A percentile compares a stretch with the other conserved stretches of the same genome.
These are phyloP conservation scores for Drosophila nikananu DNA, from an alignment of 1,140 invertebrate species.

Conservation along the genomic window DNA sequence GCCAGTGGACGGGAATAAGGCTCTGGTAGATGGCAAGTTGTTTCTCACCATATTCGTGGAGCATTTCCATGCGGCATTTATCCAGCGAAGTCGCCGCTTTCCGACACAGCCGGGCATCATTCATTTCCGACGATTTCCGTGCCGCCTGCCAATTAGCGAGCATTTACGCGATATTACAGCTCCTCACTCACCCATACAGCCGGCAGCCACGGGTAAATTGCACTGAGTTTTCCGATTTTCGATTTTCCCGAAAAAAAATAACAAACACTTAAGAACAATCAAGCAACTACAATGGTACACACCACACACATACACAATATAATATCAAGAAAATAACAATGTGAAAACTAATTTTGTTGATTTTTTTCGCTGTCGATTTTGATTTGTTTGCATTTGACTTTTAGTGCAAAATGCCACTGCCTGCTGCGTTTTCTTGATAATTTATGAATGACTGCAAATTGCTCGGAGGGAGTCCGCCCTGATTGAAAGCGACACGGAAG, in stretches of 20 bases:
- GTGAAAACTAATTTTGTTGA: constrained; percentile 73
- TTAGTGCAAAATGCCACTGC: constrained; percentile 51
- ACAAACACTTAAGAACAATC: constrained; percentile 47
- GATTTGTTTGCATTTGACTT: constrained; percentile 58
- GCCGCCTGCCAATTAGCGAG: constrained; percentile 70
- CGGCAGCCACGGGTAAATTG: constrained; percentile 37
- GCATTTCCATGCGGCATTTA: constrained; percentile 47
- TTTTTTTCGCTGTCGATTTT: constrained; percentile 41
- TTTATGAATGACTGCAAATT: constrained; percentile 80
- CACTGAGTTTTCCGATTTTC: constrained; percentile 40
- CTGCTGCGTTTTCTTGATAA: constrained; percentile 75
- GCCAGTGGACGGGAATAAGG: constrained; percentile 1
- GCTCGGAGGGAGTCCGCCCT: constrained; percentile 49
- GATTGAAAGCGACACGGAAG: constrained; percentile 80
- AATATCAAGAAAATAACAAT: constrained; percentile 47
- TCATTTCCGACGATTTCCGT: constrained; percentile 72
- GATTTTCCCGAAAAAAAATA: constrained; percentile 41
- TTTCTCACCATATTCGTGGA: constrained; percentile 65
- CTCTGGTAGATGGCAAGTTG: constrained; percentile 5
- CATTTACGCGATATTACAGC: constrained; percentile 62
- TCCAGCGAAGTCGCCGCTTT: constrained; percentile 53
- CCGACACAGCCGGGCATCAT: constrained; percentile 47
- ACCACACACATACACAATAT: constrained; percentile 5
- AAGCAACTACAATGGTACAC: constrained; percentile 17
- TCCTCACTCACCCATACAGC: constrained; percentile 31